These are phyloP conservation scores for Ptiloglossa arizonensis DNA, from an alignment of 1,140 invertebrate genomes.

Conservation along the genomic window DNA sequence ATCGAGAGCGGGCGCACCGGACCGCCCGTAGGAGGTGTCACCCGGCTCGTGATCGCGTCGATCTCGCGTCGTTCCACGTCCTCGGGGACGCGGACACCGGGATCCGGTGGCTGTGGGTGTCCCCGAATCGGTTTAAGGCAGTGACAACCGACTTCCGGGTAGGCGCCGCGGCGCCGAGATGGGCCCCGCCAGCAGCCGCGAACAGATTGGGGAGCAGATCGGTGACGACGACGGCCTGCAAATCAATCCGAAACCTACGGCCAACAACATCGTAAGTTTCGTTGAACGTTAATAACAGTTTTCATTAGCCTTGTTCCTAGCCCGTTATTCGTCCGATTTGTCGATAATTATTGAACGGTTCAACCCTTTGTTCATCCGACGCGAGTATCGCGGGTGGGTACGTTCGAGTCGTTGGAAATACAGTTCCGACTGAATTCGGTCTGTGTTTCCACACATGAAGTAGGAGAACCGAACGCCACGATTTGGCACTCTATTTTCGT, in stretches of 20 bases:
- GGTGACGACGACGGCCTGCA: conserved; percentile 78
- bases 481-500: conserved; percentile 44
- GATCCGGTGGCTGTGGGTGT: conserved; percentile 26
- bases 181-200: conserved; percentile 79
- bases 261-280: conserved; percentile 72
- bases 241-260: conserved; percentile 69
- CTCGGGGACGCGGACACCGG: conserved; percentile 25
- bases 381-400: background rate
- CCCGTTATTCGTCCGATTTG: background rate
- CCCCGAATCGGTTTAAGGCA: conserved; percentile 28
- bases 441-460: background rate
- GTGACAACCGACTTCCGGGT: conserved; percentile 21
- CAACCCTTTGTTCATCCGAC: background rate
- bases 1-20: conserved; percentile 31
- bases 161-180: conserved; percentile 70
- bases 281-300: background rate
- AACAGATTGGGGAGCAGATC: conserved; percentile 77
- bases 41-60: conserved; percentile 27
- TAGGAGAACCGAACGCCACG: conserved; percentile 7
- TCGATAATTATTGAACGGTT: background rate
- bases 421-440: background rate
- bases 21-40: conserved; percentile 38
- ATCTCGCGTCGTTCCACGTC: conserved; percentile 33
- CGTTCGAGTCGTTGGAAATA: background rate
- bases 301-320: too few relatives aligned